Evolutionary conservation across 2,113 vertebrate species (phyloP).

Genomic region (Oreochromis spilurus): DNA sequence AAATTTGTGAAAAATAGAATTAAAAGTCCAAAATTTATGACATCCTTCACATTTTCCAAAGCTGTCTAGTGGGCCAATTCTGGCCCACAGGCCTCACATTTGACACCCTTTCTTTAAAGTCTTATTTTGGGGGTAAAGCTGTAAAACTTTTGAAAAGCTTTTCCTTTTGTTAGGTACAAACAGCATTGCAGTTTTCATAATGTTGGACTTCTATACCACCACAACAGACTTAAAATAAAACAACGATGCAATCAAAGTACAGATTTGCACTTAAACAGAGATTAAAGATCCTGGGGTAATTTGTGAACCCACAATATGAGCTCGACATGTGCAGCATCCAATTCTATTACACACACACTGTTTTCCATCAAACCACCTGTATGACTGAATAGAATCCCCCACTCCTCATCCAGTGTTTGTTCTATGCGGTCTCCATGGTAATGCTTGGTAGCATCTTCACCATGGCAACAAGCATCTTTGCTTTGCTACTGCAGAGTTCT

Average conservation of each 20-base stretch:
- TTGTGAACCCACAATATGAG: neutral
- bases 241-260: neutral
- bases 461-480: slow-evolving; percentile 63
- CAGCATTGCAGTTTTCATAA: neutral
- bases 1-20: neutral
- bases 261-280: neutral
- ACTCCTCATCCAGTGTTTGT: slow-evolving; percentile 15
- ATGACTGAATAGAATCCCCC: slow-evolving; percentile 14
- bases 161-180: neutral
- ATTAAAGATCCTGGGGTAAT: neutral
- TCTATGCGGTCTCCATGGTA: slow-evolving; percentile 42
- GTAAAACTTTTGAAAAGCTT: neutral
- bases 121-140: neutral
- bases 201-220: neutral
- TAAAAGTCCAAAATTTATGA: neutral
- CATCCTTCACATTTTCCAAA: neutral
- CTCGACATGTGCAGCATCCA: neutral
- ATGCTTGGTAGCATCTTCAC: slow-evolving; percentile 49
- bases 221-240: neutral
- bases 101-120: neutral
- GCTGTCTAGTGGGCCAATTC: neutral
- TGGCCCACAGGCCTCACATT: neutral
- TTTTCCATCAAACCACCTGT: slow-evolving; percentile 33
- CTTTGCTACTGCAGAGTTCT: slow-evolving; percentile 13
- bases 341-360: neutral